Conservation (phyloP, 1,140 invertebrate genomes). For the Sogatella furcifera region DNA sequence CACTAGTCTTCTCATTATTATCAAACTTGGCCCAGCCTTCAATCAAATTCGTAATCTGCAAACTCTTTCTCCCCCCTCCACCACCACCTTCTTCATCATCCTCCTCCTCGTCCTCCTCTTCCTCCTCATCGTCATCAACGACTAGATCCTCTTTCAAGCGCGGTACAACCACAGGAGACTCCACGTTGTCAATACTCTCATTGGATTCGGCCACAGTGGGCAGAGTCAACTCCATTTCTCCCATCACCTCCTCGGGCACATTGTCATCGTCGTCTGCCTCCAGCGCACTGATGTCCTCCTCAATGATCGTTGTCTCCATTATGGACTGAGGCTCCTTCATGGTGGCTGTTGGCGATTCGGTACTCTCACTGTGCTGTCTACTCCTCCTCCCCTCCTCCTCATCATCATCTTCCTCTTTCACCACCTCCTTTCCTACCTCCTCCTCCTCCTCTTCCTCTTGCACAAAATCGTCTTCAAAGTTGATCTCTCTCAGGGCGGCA, state of each 20-base stretch:
- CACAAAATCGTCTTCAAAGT: constrained; percentile 40
- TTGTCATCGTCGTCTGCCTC: constrained; percentile 20
- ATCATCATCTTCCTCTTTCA: constrained; percentile 17
- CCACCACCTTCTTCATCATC: not conserved
- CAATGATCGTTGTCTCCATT: constrained; percentile 26
- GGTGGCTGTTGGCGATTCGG: constrained; percentile 25
- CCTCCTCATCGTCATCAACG: not conserved
- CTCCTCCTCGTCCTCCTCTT: constrained; percentile 1
- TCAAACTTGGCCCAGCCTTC: constrained; percentile 39
- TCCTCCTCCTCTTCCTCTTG: constrained; percentile 23
- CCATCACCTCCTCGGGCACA: constrained; percentile 16
- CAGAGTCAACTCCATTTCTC: constrained; percentile 6
- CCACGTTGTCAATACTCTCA: constrained; percentile 5
- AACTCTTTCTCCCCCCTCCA: constrained; percentile 28
- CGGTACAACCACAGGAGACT: constrained; percentile 2
- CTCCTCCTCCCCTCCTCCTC: constrained; percentile 24
- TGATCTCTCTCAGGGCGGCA: constrained; percentile 56
- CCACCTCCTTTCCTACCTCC: constrained; percentile 18
- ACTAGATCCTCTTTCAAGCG: not conserved
- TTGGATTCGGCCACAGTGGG: constrained; percentile 12
- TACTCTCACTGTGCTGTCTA: constrained; percentile 25
- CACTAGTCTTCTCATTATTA: constrained; percentile 32
- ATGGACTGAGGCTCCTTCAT: constrained; percentile 26
- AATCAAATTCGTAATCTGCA: constrained; percentile 18
- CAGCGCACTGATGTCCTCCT: constrained; percentile 25